These are phyloP conservation scores for Troides oblongomaculatus DNA, from an alignment of 2,888 invertebrate species.

Conservation along the genomic window DNA sequence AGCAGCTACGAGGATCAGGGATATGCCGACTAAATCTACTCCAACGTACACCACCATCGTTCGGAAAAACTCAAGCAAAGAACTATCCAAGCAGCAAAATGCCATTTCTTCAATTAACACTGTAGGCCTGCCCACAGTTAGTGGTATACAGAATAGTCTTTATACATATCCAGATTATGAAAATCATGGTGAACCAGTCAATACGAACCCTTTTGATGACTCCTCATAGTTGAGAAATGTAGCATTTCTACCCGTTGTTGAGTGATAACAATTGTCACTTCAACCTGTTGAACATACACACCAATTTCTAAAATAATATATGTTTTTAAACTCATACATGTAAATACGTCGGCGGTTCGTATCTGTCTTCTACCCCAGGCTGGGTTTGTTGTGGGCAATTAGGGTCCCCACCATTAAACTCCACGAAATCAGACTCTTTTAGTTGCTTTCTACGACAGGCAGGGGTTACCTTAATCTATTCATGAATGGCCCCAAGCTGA, in stretches of 20 bases:
- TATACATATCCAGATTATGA: conserved; percentile 69
- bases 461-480: no score
- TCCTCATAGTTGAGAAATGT: conserved; percentile 35
- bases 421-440: no score
- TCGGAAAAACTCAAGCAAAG: conserved; percentile 55
- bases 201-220: conserved; percentile 70
- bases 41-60: conserved; percentile 63
- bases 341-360: no score
- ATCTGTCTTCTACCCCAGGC: no score
- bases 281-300: conserved; percentile 37
- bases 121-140: conserved; percentile 64
- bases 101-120: conserved; percentile 64
- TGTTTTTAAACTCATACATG: not conserved
- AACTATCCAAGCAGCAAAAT: conserved; percentile 53
- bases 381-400: no score
- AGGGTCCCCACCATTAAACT: no score
- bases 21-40: conserved; percentile 58
- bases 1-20: conserved; percentile 62
- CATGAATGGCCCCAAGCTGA: conserved; percentile 29
- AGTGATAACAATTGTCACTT: not conserved
- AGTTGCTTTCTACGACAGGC: no score
- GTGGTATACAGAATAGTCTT: conserved; percentile 54
- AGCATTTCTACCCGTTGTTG: not conserved
- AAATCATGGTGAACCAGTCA: conserved; percentile 56
- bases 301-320: conserved; percentile 46